phyloP scores from a whole-genome alignment of 2,888 invertebrate species.

The Gasteruption jaculator region DNA sequence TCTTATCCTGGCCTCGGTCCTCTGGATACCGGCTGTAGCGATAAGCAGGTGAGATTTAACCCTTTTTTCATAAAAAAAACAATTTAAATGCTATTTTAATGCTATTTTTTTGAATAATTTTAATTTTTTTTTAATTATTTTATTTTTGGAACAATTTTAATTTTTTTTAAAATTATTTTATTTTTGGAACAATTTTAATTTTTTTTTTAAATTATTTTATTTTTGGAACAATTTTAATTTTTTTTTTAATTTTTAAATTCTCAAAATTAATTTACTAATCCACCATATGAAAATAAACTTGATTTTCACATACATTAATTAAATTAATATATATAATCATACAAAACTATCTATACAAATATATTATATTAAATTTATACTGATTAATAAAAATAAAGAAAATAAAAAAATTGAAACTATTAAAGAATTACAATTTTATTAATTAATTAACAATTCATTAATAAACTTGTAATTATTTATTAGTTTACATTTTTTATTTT shows the following conservation, averaged over 20 bases:
- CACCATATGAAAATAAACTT: no score
- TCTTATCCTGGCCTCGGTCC: conserved; percentile 72
- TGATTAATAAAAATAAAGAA: no score
- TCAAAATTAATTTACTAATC: no score
- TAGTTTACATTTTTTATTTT: no score
- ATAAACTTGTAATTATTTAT: no score
- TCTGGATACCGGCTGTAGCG: conserved; percentile 85
- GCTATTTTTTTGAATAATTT: neutral
- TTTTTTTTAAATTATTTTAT: neutral
- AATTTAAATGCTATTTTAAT: neutral
- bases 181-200: neutral
- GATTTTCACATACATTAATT: no score
- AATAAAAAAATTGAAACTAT: no score
- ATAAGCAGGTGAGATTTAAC: conserved; percentile 77
- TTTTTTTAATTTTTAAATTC: neutral
- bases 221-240: neutral
- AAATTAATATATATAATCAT: no score
- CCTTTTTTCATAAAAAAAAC: conserved; percentile 9
- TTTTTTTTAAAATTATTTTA: neutral
- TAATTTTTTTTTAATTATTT: neutral
- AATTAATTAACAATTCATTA: no score
- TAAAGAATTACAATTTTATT: no score
- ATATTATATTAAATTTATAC: no score
- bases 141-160: neutral
- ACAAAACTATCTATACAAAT: no score